These are phyloP conservation scores for Metridium senile DNA, from an alignment of 92 coral and sea anemone genomes.

Conservation along the genomic window DNA sequence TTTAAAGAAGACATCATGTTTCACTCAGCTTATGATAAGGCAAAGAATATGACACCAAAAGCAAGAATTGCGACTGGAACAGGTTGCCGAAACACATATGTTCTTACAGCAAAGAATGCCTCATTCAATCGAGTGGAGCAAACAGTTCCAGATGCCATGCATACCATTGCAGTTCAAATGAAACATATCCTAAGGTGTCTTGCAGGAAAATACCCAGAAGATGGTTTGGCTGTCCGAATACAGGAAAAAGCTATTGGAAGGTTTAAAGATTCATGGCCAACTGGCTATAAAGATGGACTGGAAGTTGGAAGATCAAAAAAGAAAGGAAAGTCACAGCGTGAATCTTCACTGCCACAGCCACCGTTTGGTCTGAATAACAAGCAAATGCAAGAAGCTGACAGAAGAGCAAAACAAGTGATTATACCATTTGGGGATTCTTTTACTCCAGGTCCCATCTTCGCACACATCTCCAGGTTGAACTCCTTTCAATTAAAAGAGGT, in stretches of 20 bases:
- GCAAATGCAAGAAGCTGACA: conserved; percentile 47
- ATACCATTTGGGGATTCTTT: conserved; percentile 37
- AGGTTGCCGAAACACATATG: conserved; percentile 27
- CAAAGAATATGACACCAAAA: conserved; percentile 5
- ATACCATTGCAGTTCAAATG: conserved; percentile 39
- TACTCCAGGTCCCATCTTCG: conserved; percentile 42
- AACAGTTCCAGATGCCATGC: conserved; percentile 41
- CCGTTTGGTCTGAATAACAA: conserved; percentile 41
- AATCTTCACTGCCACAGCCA: conserved; percentile 13
- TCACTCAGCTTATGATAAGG: conserved; percentile 35
- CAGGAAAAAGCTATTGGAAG: conserved; percentile 11
- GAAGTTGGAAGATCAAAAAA: no score
- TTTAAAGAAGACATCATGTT: conserved; percentile 24
- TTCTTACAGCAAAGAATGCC: conserved; percentile 21
- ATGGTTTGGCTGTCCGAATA: background rate
- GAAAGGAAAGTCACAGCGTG: no score
- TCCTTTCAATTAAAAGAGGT: conserved; percentile 51
- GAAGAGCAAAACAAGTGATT: conserved; percentile 20
- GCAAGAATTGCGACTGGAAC: conserved; percentile 29
- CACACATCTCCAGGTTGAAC: conserved; percentile 24
- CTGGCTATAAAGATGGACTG: background rate
- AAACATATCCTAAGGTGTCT: conserved; percentile 26
- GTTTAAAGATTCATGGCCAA: conserved; percentile 27
- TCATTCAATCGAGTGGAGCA: conserved; percentile 30
- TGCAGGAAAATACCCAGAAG: conserved; percentile 45